Conservation (phyloP, 2,797 vertebrate genomes). For the Cercopithecus diana region DNA sequence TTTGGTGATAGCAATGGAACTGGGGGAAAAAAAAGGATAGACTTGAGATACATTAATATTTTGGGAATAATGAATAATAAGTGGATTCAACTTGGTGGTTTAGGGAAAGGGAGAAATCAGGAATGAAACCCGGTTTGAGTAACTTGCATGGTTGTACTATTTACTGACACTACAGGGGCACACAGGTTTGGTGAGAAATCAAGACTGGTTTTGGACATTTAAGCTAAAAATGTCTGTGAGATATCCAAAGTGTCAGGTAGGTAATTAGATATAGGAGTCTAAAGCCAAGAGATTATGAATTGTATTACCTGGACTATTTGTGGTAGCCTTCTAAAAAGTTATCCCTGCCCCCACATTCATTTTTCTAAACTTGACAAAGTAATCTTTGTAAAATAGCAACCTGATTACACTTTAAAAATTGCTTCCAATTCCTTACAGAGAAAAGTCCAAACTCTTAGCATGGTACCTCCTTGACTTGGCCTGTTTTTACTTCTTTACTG, state of each 20-base stretch:
- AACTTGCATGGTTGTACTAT: not conserved
- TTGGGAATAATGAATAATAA: not conserved
- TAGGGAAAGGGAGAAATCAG: not conserved
- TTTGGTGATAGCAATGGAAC: not conserved
- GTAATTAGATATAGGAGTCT: slow-evolving; percentile 2
- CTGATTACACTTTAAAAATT: not conserved
- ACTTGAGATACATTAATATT: not conserved
- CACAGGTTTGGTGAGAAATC: not conserved
- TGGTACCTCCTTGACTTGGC: not conserved
- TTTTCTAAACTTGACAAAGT: not conserved
- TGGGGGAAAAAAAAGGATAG: not conserved
- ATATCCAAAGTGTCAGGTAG: not conserved
- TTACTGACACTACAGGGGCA: not conserved
- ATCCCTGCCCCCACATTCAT: not conserved
- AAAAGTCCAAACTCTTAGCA: not conserved
- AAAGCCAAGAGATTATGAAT: slow-evolving; percentile 19
- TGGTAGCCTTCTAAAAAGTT: slow-evolving; percentile 1
- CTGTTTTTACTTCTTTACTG: slow-evolving; percentile 15
- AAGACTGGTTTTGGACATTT: not conserved
- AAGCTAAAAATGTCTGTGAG: slow-evolving; percentile 13
- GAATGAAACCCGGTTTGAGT: not conserved
- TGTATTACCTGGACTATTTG: not conserved
- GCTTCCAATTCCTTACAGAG: not conserved
- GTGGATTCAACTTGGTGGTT: not conserved
- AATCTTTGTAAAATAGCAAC: slow-evolving; percentile 6